Percentiles rank a stretch among this genome's conserved stretches.
phyloP scores from a whole-genome alignment of 2,888 invertebrate species.

The Phlogophora meticulosa region DNA sequence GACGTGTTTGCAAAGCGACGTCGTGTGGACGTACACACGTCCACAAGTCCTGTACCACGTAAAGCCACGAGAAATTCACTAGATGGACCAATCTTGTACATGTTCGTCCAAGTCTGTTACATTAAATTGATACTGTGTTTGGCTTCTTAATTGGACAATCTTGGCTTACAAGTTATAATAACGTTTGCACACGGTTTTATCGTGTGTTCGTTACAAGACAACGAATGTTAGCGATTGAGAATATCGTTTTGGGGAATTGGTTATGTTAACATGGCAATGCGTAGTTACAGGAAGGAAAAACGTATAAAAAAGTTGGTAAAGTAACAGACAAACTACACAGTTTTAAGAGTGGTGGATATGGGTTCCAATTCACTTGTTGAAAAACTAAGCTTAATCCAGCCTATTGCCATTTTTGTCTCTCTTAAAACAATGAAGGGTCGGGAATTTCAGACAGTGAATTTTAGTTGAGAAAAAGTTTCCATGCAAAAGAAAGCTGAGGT shows the following conservation, averaged over 20 bases:
- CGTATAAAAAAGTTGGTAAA: neutral
- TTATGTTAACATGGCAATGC: no score
- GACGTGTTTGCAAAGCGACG: conserved; percentile 76
- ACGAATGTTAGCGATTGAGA: conserved; percentile 14
- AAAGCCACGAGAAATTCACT: conserved; percentile 82
- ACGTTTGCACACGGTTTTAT: conserved; percentile 32
- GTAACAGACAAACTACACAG: no score
- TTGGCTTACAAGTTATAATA: conserved; percentile 66
- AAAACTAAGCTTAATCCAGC: no score
- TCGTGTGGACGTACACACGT: conserved; percentile 52
- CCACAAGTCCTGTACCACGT: conserved; percentile 78
- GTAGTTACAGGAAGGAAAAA: no score
- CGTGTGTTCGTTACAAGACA: conserved; percentile 11
- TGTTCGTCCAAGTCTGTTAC: conserved; percentile 80
- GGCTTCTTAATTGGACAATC: conserved; percentile 80
- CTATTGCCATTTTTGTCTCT: no score
- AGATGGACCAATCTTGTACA: conserved; percentile 78
- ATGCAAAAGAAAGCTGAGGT: no score
- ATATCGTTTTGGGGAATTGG: conserved; percentile 12
- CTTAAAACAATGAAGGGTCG: no score
- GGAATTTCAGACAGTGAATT: no score
- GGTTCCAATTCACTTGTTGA: no score
- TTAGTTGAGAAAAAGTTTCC: no score
- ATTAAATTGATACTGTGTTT: conserved; percentile 85
- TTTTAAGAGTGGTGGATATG: no score